Evolutionary conservation across 2,888 invertebrate species (phyloP), one percentile per base, ranked within the genome.

Genomic region (Endomychus coccineus): DNA sequence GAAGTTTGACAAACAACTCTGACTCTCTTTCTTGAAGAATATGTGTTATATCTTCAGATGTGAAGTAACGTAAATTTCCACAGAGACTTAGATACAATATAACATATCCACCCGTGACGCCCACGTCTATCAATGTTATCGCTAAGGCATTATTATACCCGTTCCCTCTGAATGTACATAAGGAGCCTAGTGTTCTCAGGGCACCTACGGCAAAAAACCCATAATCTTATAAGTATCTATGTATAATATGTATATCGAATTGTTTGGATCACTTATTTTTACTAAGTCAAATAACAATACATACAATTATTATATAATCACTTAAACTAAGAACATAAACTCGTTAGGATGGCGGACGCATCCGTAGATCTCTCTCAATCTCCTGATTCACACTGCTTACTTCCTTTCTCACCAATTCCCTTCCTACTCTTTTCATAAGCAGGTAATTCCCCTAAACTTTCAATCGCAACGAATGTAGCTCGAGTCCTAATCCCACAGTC

Each of bases 31-130:
- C 36, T 27, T 5, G 15, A 2, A 37, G 9, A 3, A 31, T 25
- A 14, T 25, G 19, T n/a, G 17, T 11, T 14, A 31, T 15, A 6
- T 5, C 12, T 11, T 31, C 28, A n/a, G 21, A 19, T 6, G 31
- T 31, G 11, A 15, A 19, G 21, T 31, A 37, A 16, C 31, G 25
- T 5, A 37, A 10, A 21, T 31, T 31, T 27, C 36, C 36, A 27
- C 36, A 37, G 2, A 37, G 21, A 37, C 31, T 37, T 2, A 32
- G n/a, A 21, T 37, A 37, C 2, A 37, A 25, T 19, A 37, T n/a
- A 10, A 9, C 6, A 14, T 37, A 31, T 11, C 30, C 16, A 27
- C 25, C 3, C 2, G 31, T 31, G 5, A 37, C 27, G 3, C 31
- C 19, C 7, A 31, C 19, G 9, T 24, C 17, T 1, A 27, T 25